Evolutionary conservation across 1,140 invertebrate genomes (phyloP).

Genomic region (Daktulosphaira vitifoliae): DNA sequence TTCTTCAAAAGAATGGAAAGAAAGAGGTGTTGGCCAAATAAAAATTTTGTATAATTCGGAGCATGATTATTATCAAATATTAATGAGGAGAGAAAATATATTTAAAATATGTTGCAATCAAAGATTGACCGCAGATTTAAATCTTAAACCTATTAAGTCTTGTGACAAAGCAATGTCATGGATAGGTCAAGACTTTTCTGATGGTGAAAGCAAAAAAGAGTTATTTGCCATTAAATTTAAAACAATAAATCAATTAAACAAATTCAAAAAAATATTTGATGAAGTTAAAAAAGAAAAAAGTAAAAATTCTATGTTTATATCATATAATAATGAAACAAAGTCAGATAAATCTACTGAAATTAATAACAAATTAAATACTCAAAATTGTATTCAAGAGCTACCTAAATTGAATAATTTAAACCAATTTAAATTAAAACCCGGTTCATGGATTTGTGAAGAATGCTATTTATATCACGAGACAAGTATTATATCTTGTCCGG

Average conservation of each 20-base stretch:
- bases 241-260: conserved; percentile 41
- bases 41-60: conserved; percentile 68
- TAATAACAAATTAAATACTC: neutral
- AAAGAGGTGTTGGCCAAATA: conserved; percentile 71
- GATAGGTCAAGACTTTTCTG: conserved; percentile 72
- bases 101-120: conserved; percentile 79
- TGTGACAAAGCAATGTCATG: conserved; percentile 77
- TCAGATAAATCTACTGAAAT: neutral
- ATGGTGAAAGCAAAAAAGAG: conserved; percentile 62
- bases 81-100: conserved; percentile 82
- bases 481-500: conserved; percentile 50
- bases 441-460: conserved; percentile 70
- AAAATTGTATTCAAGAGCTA: neutral
- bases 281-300: neutral
- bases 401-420: conserved; percentile 44
- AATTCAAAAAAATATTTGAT: conserved; percentile 21
- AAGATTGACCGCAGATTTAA: conserved; percentile 48
- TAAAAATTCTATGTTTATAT: neutral
- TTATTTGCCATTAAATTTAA: conserved; percentile 76
- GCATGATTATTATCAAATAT: conserved; percentile 58
- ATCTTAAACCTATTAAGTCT: conserved; percentile 58
- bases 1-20: conserved; percentile 70
- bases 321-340: neutral
- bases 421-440: conserved; percentile 56
- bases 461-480: conserved; percentile 68